phyloP scores from a whole-genome alignment of 2,888 invertebrate genomes.

The Exephanes ischioxanthus region DNA sequence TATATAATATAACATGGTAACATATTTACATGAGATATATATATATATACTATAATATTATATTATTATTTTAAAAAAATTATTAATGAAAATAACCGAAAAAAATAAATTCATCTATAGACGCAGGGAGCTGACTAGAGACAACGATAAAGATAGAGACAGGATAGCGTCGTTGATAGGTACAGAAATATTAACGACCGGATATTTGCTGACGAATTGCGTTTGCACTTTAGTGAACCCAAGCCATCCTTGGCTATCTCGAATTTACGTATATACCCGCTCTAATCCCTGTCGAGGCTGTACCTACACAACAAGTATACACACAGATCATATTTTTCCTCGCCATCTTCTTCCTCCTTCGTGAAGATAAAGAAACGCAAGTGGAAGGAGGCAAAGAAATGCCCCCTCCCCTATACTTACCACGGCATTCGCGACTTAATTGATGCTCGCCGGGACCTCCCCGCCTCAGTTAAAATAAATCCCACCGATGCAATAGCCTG shows the following conservation, averaged over 20 bases:
- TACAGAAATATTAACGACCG: background rate
- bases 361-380: constrained; percentile 4
- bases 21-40: too few species aligned
- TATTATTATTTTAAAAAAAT: too few species aligned
- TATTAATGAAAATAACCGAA: too few species aligned
- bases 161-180: background rate
- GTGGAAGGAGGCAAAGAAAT: constrained; percentile 4
- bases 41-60: too few species aligned
- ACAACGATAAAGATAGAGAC: background rate
- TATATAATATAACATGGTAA: too few species aligned
- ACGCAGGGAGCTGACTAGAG: too few species aligned
- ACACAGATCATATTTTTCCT: background rate
- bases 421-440: constrained; percentile 50
- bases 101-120: too few species aligned
- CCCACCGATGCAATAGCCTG: constrained; percentile 32
- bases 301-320: background rate
- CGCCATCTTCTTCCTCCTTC: background rate
- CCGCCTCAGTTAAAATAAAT: constrained; percentile 36
- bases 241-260: background rate
- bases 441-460: constrained; percentile 36
- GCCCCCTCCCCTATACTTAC: constrained; percentile 18
- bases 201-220: background rate
- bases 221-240: background rate
- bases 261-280: background rate
- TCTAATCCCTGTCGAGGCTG: background rate